Evolutionary conservation across 2,888 invertebrate genomes (phyloP).

Genomic region (Plusia festucae): DNA sequence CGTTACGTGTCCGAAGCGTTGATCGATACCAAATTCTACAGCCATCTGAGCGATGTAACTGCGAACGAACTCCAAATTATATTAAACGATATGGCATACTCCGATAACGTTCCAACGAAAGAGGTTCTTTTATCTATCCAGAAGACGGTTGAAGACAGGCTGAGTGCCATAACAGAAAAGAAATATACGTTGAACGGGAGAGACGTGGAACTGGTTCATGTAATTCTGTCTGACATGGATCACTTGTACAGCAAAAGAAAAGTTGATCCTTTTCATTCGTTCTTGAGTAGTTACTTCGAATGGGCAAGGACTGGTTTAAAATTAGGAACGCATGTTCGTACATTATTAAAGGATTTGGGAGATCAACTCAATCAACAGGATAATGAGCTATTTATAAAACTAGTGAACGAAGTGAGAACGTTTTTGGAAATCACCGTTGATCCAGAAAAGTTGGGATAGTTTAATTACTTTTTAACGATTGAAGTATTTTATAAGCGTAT

Average conservation of each 20-base stretch:
- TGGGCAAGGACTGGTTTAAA: constrained; percentile 60
- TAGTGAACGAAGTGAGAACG: constrained; percentile 71
- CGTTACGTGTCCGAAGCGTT: constrained; percentile 42
- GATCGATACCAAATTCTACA: constrained; percentile 66
- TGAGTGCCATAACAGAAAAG: constrained; percentile 52
- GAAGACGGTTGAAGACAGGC: constrained; percentile 65
- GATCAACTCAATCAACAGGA: constrained; percentile 55
- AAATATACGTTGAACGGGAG: constrained; percentile 53
- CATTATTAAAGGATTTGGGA: constrained; percentile 63
- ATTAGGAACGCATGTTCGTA: constrained; percentile 57
- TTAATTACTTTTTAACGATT: constrained; percentile 11
- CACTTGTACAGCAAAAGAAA: constrained; percentile 68
- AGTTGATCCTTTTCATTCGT: constrained; percentile 66
- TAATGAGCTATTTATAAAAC: constrained; percentile 65
- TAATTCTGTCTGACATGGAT: constrained; percentile 79
- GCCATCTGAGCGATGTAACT: constrained; percentile 63
- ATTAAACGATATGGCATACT: constrained; percentile 75
- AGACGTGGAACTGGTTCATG: constrained; percentile 70
- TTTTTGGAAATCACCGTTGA: constrained; percentile 76
- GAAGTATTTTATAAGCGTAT: not conserved
- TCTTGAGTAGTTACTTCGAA: constrained; percentile 64
- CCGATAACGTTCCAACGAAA: constrained; percentile 67
- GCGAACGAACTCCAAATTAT: constrained; percentile 72
- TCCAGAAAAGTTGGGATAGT: constrained; percentile 58
- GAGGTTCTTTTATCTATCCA: constrained; percentile 67